Evolutionary conservation across 2,113 vertebrate species (phyloP).

Genomic region (Zosterops japonicus): DNA sequence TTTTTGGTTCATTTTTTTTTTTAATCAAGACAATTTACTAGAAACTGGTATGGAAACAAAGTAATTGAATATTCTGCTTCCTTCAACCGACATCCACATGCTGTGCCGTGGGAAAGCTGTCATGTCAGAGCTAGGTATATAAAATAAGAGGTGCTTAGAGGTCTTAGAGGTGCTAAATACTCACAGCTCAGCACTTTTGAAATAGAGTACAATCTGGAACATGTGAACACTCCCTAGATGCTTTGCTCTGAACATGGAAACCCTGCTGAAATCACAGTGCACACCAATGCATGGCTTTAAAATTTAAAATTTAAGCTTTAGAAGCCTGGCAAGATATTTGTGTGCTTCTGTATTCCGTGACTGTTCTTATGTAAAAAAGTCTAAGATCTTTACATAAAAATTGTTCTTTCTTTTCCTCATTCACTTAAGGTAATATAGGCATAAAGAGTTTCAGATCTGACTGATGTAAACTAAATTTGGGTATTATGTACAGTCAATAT

Average conservation of each 20-base stretch:
- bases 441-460: neutral
- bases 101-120: neutral
- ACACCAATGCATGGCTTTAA: neutral
- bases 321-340: neutral
- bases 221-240: neutral
- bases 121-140: neutral
- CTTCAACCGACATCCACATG: neutral
- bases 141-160: neutral
- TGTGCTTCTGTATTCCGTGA: neutral
- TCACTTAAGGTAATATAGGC: neutral
- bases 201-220: neutral
- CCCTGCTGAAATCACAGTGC: neutral
- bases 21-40: neutral
- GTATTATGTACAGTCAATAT: neutral
- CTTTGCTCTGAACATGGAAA: neutral
- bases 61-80: neutral
- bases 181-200: neutral
- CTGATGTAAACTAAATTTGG: neutral
- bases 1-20: neutral
- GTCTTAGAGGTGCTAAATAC: neutral
- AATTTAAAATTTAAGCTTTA: neutral
- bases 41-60: neutral
- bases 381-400: neutral
- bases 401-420: neutral
- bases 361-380: neutral